These are phyloP conservation scores for Heliangelus exortis DNA, from an alignment of 2,797 vertebrate species.

Conservation along the genomic window DNA sequence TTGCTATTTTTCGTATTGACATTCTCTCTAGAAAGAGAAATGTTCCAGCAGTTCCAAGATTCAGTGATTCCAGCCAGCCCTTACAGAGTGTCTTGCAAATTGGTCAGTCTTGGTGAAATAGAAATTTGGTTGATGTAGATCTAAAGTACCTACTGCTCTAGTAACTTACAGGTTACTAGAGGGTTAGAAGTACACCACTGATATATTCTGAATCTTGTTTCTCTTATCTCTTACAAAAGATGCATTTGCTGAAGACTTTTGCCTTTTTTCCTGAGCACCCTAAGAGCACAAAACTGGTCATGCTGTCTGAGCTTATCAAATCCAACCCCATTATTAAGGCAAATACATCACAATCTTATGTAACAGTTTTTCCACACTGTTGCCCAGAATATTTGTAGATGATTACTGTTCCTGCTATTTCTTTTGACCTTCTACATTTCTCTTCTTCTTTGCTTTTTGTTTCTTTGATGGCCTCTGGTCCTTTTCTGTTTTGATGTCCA, in stretches of 20 bases:
- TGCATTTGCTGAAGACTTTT: neutral
- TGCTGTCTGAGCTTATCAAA: slow-evolving; percentile 14
- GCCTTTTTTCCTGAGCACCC: neutral
- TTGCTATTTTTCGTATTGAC: neutral
- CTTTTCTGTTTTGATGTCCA: neutral
- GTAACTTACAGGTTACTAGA: neutral
- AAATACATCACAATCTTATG: neutral
- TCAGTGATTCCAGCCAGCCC: neutral
- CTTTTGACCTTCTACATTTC: neutral
- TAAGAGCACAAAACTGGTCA: neutral
- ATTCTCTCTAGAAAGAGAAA: neutral
- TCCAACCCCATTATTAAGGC: neutral
- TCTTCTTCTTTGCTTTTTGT: neutral
- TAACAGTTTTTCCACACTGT: slow-evolving; percentile 5
- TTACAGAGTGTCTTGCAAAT: neutral
- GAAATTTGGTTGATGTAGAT: neutral
- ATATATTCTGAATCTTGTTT: neutral
- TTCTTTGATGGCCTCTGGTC: neutral
- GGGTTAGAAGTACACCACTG: neutral
- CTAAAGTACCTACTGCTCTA: neutral
- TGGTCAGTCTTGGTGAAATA: neutral
- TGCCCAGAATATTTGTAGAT: neutral
- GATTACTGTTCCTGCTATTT: neutral
- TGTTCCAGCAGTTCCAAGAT: neutral
- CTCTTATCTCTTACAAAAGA: neutral